Evolutionary conservation across 1,140 invertebrate genomes (phyloP), one percentile per base, ranked within the genome.

Genomic region (Cydia strobilella): DNA sequence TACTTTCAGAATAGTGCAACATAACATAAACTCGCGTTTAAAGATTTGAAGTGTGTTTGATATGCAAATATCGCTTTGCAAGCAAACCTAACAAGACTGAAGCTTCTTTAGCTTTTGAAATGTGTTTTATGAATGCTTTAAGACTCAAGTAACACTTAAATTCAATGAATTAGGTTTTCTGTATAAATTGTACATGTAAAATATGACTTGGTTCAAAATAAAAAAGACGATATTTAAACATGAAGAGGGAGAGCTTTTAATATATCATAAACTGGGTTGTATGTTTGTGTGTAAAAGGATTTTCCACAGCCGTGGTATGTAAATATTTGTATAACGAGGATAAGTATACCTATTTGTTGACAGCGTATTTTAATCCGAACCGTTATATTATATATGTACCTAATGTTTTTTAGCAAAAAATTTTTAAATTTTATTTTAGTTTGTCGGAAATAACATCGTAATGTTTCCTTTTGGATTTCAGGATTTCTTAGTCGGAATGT

Each of bases 61-160:
- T 2, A 23, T 59, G 20, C 54, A 23, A 59, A 23, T 9, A 23
- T 20, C 20, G 54, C 2, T 23, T 23, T 23, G 9, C 23, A 59
- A 59, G 54, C 9, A 59, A 23, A 23, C 20, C 18, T 59, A 23
- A 59, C 51, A 54, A 3, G 1, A 18, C 18, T 20, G 20, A 59
- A 59, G 54, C 54, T 10, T 23, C 31, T 12, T 59, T 59, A 23
- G 18, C 18, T 23, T 59, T 20, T 23, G 23, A 23, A 59, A 59
- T 59, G 54, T 59, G 12, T 59, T 59, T 59, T 23, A 23, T 23
- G 54, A n/a, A 12, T 59, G 54, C 54, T 59, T 59, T 59, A 59
- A 20, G 54, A 23, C 20, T 23, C 9, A n/a, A 23, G 9, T 23
- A 23, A 59, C 18, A 51, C 18, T 59, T 20, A 59, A 23, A 59